Evolutionary conservation across 2,797 vertebrate species (phyloP), one percentile per base, ranked within the genome.

Genomic region (Propithecus deckenii): DNA sequence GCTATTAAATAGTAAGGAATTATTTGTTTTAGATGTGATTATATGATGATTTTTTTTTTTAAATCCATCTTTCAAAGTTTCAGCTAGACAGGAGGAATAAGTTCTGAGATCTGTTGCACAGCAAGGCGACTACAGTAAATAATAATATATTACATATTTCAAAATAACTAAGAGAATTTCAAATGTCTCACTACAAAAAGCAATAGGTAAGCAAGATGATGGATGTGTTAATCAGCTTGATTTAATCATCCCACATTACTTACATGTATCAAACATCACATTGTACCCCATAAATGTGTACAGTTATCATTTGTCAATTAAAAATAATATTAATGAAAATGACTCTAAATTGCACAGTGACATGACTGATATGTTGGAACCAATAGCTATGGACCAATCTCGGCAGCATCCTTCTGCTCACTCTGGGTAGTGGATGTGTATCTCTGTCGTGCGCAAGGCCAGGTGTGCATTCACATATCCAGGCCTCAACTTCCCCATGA

Each of bases 381-480:
- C 30, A 72, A 28, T 3, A 48, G 4, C 8, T 1, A 0, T 4
- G 61, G 15, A 2, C 55, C 14, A 1, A 5, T 4, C 8, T 32
- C 0, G 69, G n/a, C 35, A 7, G 35, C 4, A 7, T 4, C 50
- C 4, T 0, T 13, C 1, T 15, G 10, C 15, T 14, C 7, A 14
- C 7, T 30, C 55, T 12, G 25, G 25, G 30, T 48, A 2, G 1
- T 28, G 25, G 50, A 25, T 0, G 1, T 7, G 23, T 2, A 32
- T 2, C 13, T 1, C 61, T 11, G 22, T 23, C 2, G 7, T 1
- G 7, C 9, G 3, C 5, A 20, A 65, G 0, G n/a, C 15, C 87
- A 35, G 2, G 28, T 0, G 28, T 46, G 59, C 0, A 0, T 35
- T 55, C 4, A 2, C 2, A 0, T 1, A 3, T 1, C 5, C 14